A percentile compares a stretch with the other conserved stretches of the same genome.
Conservation (phyloP, 2,797 vertebrate species). For the Linurgus olivaceus region DNA sequence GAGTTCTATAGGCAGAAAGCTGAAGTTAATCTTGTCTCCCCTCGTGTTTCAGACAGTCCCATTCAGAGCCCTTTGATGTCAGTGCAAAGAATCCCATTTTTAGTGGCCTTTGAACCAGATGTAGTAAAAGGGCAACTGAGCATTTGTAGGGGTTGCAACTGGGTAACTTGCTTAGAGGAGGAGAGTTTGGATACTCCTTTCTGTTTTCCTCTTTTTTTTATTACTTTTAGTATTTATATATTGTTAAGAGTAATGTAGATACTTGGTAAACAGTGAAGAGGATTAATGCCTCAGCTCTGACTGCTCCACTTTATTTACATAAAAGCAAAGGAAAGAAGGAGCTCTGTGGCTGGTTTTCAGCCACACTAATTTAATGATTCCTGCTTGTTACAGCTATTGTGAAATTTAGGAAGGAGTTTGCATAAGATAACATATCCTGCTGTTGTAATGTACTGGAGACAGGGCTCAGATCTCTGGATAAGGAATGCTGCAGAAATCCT, state of each 20-base stretch:
- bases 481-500: conserved; percentile 17
- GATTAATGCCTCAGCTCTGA: not conserved
- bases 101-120: conserved; percentile 63
- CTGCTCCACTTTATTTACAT: not conserved
- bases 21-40: conserved; percentile 39
- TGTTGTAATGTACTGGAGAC: conserved; percentile 61
- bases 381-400: conserved; percentile 57
- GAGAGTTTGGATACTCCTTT: not conserved
- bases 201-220: not conserved
- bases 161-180: conserved; percentile 9
- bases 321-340: not conserved
- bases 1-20: conserved; percentile 15
- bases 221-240: not conserved
- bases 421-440: conserved; percentile 63
- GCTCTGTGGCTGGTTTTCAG: conserved; percentile 14
- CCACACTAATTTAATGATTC: conserved; percentile 49
- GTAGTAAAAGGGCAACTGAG: conserved; percentile 49
- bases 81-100: conserved; percentile 57
- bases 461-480: conserved; percentile 48
- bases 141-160: not conserved
- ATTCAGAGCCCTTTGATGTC: conserved; percentile 53
- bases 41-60: conserved; percentile 5
- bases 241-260: not conserved
- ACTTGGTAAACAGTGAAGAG: not conserved
- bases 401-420: conserved; percentile 70